phyloP scores from a whole-genome alignment of 2,113 vertebrate genomes.

The Machaerirhynchus nigripectus region DNA sequence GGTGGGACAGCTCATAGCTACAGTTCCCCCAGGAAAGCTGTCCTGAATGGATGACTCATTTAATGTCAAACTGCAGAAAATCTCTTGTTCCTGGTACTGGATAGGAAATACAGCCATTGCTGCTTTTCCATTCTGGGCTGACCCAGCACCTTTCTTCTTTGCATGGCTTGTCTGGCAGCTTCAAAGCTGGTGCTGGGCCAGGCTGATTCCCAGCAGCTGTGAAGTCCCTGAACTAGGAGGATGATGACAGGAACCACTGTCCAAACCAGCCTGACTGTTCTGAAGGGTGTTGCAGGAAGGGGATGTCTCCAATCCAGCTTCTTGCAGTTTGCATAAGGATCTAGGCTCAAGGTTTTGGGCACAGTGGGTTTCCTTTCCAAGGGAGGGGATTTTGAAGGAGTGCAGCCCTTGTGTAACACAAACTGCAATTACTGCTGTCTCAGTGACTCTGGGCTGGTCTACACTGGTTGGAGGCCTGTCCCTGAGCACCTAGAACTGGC shows the following conservation, averaged over 20 bases:
- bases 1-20: neutral
- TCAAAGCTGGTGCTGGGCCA: neutral
- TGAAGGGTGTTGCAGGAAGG: neutral
- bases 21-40: neutral
- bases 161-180: neutral
- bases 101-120: neutral
- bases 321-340: neutral
- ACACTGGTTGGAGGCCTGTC: neutral
- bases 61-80: neutral
- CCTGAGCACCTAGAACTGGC: neutral
- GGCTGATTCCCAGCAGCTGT: neutral
- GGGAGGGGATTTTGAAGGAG: neutral
- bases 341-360: neutral
- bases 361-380: neutral
- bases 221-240: neutral
- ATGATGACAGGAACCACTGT: neutral
- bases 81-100: neutral
- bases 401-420: too few species aligned
- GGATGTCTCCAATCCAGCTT: neutral
- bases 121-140: neutral
- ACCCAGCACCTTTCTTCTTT: accelerated
- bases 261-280: neutral
- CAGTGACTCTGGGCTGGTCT: neutral
- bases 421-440: accelerated
- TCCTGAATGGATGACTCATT: neutral